These are phyloP conservation scores for Eufriesea mexicana DNA, from an alignment of 1,140 invertebrate genomes.

Conservation along the genomic window DNA sequence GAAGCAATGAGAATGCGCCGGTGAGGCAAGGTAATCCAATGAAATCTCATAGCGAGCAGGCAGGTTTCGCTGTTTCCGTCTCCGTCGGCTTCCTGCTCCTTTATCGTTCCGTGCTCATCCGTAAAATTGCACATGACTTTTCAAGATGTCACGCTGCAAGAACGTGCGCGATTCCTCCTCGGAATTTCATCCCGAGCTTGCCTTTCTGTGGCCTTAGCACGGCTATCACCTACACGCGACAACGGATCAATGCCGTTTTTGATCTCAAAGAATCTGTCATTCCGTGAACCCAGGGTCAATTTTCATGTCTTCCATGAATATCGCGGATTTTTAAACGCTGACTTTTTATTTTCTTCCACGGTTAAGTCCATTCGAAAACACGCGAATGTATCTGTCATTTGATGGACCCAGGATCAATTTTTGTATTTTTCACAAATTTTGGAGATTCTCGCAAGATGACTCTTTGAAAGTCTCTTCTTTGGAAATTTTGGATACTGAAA, in stretches of 20 bases:
- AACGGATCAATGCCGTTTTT: not conserved
- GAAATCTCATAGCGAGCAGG: slow-evolving; percentile 30
- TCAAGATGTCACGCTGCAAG: slow-evolving; percentile 47
- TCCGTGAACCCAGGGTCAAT: too few relatives aligned
- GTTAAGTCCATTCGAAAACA: too few relatives aligned
- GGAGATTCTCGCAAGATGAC: too few relatives aligned
- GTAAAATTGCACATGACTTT: slow-evolving; percentile 65
- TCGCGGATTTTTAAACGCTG: too few relatives aligned
- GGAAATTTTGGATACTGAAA: too few relatives aligned
- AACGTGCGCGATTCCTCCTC: slow-evolving; percentile 43
- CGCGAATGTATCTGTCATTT: too few relatives aligned
- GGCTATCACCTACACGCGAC: slow-evolving; percentile 19
- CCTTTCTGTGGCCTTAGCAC: slow-evolving; percentile 5
- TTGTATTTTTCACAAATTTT: too few relatives aligned
- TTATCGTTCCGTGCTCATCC: slow-evolving; percentile 59
- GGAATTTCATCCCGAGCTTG: slow-evolving; percentile 9
- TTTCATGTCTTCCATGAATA: too few relatives aligned
- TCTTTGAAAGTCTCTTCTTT: too few relatives aligned
- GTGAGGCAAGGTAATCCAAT: slow-evolving; percentile 36
- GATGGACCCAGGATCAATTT: too few relatives aligned
- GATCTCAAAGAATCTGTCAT: too few relatives aligned
- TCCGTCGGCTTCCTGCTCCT: slow-evolving; percentile 14
- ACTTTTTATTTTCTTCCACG: too few relatives aligned
- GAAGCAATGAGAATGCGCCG: slow-evolving; percentile 2
- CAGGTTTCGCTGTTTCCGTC: slow-evolving; percentile 38